Evolutionary conservation across 1,140 invertebrate species (phyloP).

Genomic region (Anastrepha obliqua): DNA sequence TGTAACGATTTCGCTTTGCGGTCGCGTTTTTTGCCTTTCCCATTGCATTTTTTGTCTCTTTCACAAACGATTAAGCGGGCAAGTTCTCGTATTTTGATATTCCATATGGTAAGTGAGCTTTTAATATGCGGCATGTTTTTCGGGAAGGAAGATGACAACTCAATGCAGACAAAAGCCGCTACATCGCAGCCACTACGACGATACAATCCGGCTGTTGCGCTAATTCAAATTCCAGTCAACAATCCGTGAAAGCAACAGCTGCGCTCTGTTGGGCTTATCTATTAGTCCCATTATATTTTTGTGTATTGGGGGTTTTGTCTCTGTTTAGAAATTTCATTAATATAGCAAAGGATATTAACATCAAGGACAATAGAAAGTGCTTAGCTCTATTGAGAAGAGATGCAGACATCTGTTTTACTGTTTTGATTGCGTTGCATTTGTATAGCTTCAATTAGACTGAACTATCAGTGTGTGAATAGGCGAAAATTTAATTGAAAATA

Average conservation of each 20-base stretch:
- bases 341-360: neutral
- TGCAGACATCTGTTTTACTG: neutral
- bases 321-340: slow-evolving; percentile 8
- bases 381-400: neutral
- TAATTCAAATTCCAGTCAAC: slow-evolving; percentile 49
- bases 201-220: slow-evolving; percentile 19
- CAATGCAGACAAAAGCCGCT: neutral
- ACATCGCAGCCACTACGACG: neutral
- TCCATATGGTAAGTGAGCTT: neutral
- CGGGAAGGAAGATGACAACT: neutral
- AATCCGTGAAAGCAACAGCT: slow-evolving; percentile 22
- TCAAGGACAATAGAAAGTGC: neutral
- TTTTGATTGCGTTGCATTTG: neutral
- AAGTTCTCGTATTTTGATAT: slow-evolving; percentile 13
- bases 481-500: no score
- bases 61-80: neutral
- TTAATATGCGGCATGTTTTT: neutral
- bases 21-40: neutral
- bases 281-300: slow-evolving; percentile 7
- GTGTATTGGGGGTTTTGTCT: neutral
- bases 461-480: no score
- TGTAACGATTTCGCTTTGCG: neutral
- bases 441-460: no score
- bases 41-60: neutral
- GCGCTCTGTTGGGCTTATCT: slow-evolving; percentile 19